These are phyloP conservation scores for Coleophora flavipennella DNA, from an alignment of 2,888 invertebrate genomes.

Conservation along the genomic window DNA sequence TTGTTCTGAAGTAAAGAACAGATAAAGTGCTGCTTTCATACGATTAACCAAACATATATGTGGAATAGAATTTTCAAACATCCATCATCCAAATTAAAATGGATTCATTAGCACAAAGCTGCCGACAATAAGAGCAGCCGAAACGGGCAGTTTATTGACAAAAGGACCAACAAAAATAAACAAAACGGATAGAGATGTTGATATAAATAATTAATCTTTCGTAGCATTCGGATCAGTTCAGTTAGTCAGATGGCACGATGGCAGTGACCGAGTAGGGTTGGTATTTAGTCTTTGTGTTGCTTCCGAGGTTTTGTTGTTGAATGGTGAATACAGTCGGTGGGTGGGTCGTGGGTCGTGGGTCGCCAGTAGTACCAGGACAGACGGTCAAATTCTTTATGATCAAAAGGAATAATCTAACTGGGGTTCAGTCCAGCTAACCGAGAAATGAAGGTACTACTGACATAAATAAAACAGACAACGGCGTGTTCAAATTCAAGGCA, in stretches of 20 bases:
- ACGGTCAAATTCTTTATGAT: too few relatives aligned
- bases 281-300: conserved; percentile 3
- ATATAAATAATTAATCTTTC: conserved; percentile 35
- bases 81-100: conserved; percentile 18
- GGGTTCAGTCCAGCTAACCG: too few relatives aligned
- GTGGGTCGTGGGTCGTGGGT: too few relatives aligned
- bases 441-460: too few relatives aligned
- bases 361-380: too few relatives aligned
- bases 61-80: conserved; percentile 6
- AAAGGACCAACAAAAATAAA: conserved; percentile 42
- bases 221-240: conserved; percentile 13
- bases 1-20: conserved; percentile 3
- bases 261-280: conserved; percentile 8
- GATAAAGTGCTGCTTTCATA: too few relatives aligned
- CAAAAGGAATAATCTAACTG: too few relatives aligned
- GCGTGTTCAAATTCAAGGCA: too few relatives aligned
- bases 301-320: background rate
- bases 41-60: conserved; percentile 1
- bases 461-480: too few relatives aligned
- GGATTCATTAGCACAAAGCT: conserved; percentile 21
- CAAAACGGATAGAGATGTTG: conserved; percentile 28
- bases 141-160: conserved; percentile 49
- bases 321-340: conserved; percentile 2
- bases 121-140: conserved; percentile 28
- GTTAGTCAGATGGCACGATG: too few relatives aligned